Percentiles rank a stretch among this genome's conserved stretches.
Conservation (phyloP, 1,140 invertebrate species). For the Macrobrachium rosenbergii region DNA sequence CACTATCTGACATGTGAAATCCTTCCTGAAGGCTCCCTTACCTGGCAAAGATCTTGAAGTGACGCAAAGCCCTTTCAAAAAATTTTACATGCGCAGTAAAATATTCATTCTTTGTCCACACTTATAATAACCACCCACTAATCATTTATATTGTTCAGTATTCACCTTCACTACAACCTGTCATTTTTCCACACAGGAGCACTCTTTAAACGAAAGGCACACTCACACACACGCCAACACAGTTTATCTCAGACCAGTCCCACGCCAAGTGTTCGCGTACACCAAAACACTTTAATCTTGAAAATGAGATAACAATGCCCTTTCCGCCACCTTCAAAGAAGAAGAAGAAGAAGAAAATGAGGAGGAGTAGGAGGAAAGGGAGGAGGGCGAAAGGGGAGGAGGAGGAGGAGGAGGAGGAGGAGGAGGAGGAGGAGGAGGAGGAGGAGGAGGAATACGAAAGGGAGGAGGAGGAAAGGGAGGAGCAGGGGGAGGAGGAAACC, state of each 20-base stretch:
- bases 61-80: no score
- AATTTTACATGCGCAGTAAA: no score
- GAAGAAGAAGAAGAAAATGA: background rate
- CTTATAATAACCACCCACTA: no score
- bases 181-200: background rate
- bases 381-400: background rate
- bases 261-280: background rate
- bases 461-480: background rate
- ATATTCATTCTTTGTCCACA: no score
- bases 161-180: background rate
- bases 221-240: background rate
- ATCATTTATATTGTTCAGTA: no score
- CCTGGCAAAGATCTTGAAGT: no score
- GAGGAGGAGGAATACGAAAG: background rate
- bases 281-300: conserved; percentile 1
- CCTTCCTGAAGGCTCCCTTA: no score
- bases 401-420: background rate
- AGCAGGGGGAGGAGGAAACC: background rate
- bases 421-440: background rate
- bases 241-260: background rate
- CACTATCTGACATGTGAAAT: no score
- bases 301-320: background rate
- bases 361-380: no score
- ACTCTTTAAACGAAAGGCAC: background rate
- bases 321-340: no score